Percentiles rank a stretch among this genome's conserved stretches.
Evolutionary conservation across 2,888 invertebrate genomes (phyloP).

Genomic region (Neria commutata): DNA sequence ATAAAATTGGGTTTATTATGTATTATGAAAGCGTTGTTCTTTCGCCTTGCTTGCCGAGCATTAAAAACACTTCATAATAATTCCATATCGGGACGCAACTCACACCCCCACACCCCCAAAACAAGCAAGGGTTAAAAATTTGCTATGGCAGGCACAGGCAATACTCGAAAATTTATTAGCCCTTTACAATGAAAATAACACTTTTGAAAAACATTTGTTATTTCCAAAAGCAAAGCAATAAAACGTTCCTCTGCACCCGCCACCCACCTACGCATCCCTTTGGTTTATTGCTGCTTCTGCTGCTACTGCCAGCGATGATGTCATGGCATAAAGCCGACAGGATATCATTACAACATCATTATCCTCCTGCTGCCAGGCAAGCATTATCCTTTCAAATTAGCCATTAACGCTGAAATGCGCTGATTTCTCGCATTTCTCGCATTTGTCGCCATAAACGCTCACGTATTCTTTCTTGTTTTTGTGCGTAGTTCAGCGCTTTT

Average conservation of each 20-base stretch:
- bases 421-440: slow-evolving; percentile 16
- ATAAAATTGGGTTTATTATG: neutral
- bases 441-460: neutral
- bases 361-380: slow-evolving; percentile 12
- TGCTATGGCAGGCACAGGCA: no score
- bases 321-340: slow-evolving; percentile 31
- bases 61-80: no score
- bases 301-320: slow-evolving; percentile 34
- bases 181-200: neutral
- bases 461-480: neutral
- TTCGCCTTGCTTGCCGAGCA: no score
- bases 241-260: no score
- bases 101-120: no score
- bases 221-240: neutral
- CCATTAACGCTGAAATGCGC: slow-evolving; percentile 30
- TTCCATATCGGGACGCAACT: no score
- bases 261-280: neutral
- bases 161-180: neutral
- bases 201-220: neutral
- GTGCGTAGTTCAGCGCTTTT: neutral
- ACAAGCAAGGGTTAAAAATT: no score
- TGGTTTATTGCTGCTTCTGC: slow-evolving; percentile 13
- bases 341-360: slow-evolving; percentile 39
- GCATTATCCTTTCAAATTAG: slow-evolving; percentile 31
- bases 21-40: no score